A percentile compares a stretch with the other conserved stretches of the same genome.
Conservation (phyloP, 2,888 invertebrate species). For the Aleiodes leptofemur region DNA sequence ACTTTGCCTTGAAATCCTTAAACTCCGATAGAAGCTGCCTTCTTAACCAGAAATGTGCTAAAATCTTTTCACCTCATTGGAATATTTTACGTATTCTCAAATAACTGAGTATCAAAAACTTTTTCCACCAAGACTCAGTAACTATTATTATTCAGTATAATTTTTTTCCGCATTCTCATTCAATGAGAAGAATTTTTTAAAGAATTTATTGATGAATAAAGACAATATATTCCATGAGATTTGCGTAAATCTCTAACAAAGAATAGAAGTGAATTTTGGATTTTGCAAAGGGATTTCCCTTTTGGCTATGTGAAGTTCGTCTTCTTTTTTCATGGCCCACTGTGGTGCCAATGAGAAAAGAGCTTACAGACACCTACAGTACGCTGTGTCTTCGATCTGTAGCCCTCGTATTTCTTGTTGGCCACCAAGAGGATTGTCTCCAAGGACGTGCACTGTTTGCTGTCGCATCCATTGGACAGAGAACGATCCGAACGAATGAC, state of each 20-base stretch:
- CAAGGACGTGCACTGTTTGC: slow-evolving; percentile 51
- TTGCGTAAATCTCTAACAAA: no score
- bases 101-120: slow-evolving; percentile 44
- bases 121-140: not conserved
- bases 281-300: not conserved
- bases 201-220: no score
- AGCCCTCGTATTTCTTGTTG: slow-evolving; percentile 45
- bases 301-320: not conserved
- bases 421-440: slow-evolving; percentile 40
- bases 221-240: no score
- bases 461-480: slow-evolving; percentile 53
- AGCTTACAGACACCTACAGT: slow-evolving; percentile 7
- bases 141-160: slow-evolving; percentile 3
- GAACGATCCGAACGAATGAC: slow-evolving; percentile 56
- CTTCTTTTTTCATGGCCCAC: slow-evolving; percentile 1
- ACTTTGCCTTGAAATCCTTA: slow-evolving; percentile 13
- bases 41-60: slow-evolving; percentile 38
- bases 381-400: not conserved
- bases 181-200: no score
- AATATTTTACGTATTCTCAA: slow-evolving; percentile 57
- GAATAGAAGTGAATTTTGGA: not conserved
- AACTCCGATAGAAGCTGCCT: slow-evolving; percentile 36
- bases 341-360: not conserved
- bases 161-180: not conserved
- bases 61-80: slow-evolving; percentile 55